A percentile compares a stretch with the other conserved stretches of the same genome.
phyloP scores from a whole-genome alignment of 2,888 invertebrate species.

The Platycnemis pennipes region DNA sequence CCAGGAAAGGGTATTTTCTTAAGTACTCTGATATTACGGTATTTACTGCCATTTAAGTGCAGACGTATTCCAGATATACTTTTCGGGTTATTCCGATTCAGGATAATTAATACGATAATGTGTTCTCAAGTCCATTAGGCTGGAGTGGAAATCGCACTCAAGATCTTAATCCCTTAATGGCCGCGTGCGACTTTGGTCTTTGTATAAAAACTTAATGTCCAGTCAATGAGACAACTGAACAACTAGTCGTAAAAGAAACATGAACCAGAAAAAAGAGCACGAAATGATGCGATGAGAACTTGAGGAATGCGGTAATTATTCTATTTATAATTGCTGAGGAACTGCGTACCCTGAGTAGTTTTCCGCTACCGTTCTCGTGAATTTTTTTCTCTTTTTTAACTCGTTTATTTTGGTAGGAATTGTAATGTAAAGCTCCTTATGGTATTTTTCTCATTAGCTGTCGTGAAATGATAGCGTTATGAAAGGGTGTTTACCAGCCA shows the following conservation, averaged over 20 bases:
- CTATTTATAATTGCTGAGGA: neutral
- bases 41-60: neutral
- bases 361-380: neutral
- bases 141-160: neutral
- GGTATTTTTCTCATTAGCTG: neutral
- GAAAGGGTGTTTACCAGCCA: neutral
- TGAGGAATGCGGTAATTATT: neutral
- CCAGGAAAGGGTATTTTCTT: neutral
- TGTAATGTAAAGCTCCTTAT: neutral
- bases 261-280: neutral
- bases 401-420: neutral
- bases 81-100: neutral
- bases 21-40: neutral
- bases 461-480: neutral
- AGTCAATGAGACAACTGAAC: neutral
- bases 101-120: neutral
- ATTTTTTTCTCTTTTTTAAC: neutral
- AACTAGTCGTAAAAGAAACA: neutral
- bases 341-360: neutral
- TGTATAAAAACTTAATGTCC: neutral
- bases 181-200: neutral
- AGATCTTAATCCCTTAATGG: neutral
- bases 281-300: neutral
- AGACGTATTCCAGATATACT: neutral
- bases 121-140: conserved; percentile 5